Evolutionary conservation across 2,113 vertebrate species (phyloP).

Genomic region (Arvicanthis niloticus): DNA sequence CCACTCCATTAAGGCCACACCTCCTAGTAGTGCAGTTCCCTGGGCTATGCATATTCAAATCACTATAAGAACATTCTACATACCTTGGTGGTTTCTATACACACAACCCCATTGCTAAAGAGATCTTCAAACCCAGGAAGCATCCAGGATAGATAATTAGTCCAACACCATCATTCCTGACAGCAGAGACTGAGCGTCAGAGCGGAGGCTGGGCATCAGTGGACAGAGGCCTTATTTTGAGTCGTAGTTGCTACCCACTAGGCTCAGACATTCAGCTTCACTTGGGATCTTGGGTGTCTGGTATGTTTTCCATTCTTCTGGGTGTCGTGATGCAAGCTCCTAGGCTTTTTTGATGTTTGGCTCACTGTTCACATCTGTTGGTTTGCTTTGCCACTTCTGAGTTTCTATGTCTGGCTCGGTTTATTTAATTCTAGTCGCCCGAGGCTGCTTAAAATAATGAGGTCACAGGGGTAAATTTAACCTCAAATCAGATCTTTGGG

Average conservation of each 20-base stretch:
- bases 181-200: neutral
- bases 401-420: neutral
- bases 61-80: neutral
- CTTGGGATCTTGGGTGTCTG: neutral
- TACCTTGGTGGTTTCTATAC: neutral
- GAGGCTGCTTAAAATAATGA: constrained; percentile 6
- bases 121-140: neutral
- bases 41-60: no score
- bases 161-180: neutral
- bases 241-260: neutral
- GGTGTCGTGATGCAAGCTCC: neutral
- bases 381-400: neutral
- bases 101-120: neutral
- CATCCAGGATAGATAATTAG: neutral
- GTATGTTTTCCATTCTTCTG: neutral
- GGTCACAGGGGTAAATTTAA: neutral
- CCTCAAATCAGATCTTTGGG: neutral
- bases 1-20: no score
- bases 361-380: neutral
- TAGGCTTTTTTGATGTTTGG: neutral
- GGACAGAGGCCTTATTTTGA: fast-evolving
- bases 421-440: constrained; percentile 1
- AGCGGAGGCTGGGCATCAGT: neutral
- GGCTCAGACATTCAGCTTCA: neutral
- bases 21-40: no score